Percentiles rank a stretch among this genome's conserved stretches.
phyloP scores from a whole-genome alignment of 2,113 vertebrate genomes.

The Ageneiosus marmoratus region DNA sequence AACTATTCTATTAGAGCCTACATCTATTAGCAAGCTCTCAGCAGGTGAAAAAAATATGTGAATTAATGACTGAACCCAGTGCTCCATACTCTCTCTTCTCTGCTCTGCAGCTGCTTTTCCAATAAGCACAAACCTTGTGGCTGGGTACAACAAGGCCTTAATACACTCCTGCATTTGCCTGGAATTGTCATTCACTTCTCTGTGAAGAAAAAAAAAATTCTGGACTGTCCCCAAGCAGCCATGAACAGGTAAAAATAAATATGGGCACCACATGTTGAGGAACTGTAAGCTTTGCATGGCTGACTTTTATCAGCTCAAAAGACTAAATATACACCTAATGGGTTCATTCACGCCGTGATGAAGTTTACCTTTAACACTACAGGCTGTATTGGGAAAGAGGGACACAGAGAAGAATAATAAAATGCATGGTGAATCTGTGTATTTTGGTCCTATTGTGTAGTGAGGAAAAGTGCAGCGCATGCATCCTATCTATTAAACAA shows the following conservation, averaged over 20 bases:
- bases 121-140: constrained; percentile 71
- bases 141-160: constrained; percentile 71
- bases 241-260: constrained; percentile 65
- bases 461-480: constrained; percentile 58
- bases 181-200: constrained; percentile 75
- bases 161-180: constrained; percentile 71
- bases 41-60: neutral
- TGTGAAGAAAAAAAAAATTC: constrained; percentile 55
- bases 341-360: constrained; percentile 17
- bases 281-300: constrained; percentile 55
- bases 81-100: constrained; percentile 36
- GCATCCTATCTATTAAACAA: constrained; percentile 69
- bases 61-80: constrained; percentile 1
- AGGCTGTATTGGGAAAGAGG: constrained; percentile 34
- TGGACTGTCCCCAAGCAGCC: constrained; percentile 65
- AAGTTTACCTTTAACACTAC: constrained; percentile 20
- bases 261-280: constrained; percentile 65
- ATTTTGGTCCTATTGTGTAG: constrained; percentile 71
- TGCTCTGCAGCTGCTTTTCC: constrained; percentile 77
- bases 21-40: neutral
- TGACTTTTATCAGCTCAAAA: constrained; percentile 64
- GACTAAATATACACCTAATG: constrained; percentile 59
- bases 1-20: neutral
- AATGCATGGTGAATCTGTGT: constrained; percentile 59
- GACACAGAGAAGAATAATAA: constrained; percentile 67